Base-by-base conservation (phyloP, 1,140 invertebrate species). In the Cyrtorhinus lividipennis region DNA sequence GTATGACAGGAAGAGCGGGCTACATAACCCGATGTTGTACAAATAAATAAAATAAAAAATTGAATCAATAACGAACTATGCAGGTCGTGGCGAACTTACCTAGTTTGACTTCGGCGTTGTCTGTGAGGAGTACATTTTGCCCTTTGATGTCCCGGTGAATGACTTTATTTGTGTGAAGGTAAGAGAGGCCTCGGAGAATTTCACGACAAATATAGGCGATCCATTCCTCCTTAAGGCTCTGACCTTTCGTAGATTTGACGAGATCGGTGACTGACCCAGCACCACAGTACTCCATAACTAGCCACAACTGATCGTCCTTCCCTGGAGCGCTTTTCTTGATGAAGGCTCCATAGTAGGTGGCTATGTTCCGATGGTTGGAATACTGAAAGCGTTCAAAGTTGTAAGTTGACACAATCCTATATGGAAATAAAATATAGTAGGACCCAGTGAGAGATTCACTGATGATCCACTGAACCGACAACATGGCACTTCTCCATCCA, bases 221-320 rank as follows among this genome's bases (percentile, higher is more conserved):
- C 95, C 97, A 99, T 78, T 99, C 97, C 78, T 99, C 97, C 76
- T 98, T 99, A 56, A 99, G 77, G 67, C 88, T 92, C 72, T 95
- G 92, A 23, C 95, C 94, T 78, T 98, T 98, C 30, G 95, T 98
- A 63, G 93, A 95, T 81, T 99, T 99, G 45, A 99, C 95, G 71
- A 99, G 81, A 79, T 99, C 97, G 62, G 97, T 99, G 15, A 99
- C 92, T 62, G 94, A 98, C 62, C 84, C 97, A 73, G 95, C 95
- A 69, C 96, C 96, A 81, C 97, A 99, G 74, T 98, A 99, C 76
- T 99, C 97, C 97, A 99, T 99, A 26, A 99, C 97, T 71, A 99
- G 80, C 95, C 95, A 98, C 62, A 99, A 78, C 73, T 99, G 96
- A 77, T 99, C 97, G 79, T 99, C 95, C 79, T 98, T 98, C 1